Percentiles rank a stretch among this genome's conserved stretches.
phyloP scores from a whole-genome alignment of 2,888 invertebrate genomes.

The Macrosiphum euphorbiae region DNA sequence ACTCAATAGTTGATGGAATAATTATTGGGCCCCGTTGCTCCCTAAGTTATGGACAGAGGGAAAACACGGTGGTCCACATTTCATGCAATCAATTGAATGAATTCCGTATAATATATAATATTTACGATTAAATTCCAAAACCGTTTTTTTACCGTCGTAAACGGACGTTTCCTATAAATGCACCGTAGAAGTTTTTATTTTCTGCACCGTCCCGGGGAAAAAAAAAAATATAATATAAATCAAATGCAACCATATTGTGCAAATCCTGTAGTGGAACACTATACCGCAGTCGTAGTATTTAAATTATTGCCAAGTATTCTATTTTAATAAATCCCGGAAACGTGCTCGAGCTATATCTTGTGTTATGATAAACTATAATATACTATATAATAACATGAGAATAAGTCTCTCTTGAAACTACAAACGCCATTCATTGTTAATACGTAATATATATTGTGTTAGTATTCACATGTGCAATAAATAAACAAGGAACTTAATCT shows the following conservation, averaged over 20 bases:
- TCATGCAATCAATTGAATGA: neutral
- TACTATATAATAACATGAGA: neutral
- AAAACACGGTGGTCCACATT: neutral
- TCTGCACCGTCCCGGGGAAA: constrained; percentile 5
- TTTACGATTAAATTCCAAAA: neutral
- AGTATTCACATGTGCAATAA: neutral
- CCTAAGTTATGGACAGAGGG: too few species aligned
- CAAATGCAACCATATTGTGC: constrained; percentile 28
- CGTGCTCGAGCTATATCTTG: neutral
- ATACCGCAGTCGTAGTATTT: constrained; percentile 23
- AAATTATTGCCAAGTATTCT: constrained; percentile 34
- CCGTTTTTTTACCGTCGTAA: neutral
- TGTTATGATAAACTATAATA: neutral
- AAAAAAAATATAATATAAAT: constrained; percentile 32
- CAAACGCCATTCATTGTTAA: neutral
- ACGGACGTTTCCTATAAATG: neutral
- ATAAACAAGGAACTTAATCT: constrained; percentile 22
- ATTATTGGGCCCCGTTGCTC: neutral
- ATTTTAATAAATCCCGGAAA: constrained; percentile 29
- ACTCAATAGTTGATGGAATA: neutral
- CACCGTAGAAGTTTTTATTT: constrained; percentile 25
- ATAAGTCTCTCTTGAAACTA: neutral
- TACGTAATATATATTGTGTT: neutral
- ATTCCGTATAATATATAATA: neutral
- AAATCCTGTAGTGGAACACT: constrained; percentile 5